Evolutionary conservation across 2,797 vertebrate species (phyloP), one percentile per base, ranked within the genome.

Genomic region (Crenichthys baileyi): DNA sequence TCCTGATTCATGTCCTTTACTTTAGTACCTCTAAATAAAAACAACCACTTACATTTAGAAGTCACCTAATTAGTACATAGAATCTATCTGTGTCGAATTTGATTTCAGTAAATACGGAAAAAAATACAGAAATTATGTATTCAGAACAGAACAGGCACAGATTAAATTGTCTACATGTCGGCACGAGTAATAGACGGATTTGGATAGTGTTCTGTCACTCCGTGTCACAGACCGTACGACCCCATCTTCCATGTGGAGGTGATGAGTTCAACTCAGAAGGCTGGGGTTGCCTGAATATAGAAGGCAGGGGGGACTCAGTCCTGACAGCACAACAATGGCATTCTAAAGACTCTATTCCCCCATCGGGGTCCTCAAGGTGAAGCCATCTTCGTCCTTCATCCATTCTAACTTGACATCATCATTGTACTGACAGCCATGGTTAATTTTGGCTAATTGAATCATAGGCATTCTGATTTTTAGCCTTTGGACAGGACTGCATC

Each of bases 311-410:
- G 72, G 75, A 24, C 29, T 70, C 67, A 65, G 55, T 61, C 78
- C 86, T 95, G 95, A 95, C 95, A 95, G 89, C 85, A 86, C 70
- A 79, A 95, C 94, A 95, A 95, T 93, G 92, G 85, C 84, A 82
- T 83, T 73, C 80, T 67, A 76, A 92, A 92, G 92, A 88, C 92
- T 92, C 89, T 86, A 84, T 91, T 89, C 82, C 85, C 53, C 24
- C 75, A 20, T 0, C 75, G 0, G 76, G 85, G 88, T 83, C 88
- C 70, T 77, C 8, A 60, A 88, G 89, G 93, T 90, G 91, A 92
- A 84, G 75, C 36, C 3, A 41, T n/a, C 82, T 77, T 83, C 88
- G 61, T 73, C 72, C 75, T 46, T 41, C 73, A 3, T 78, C 79
- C 39, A 4, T 6, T 36, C 11, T 73, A 73, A 77, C 46, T 71